Base-by-base conservation (phyloP, 2,888 invertebrate species). In the Dyspetes luteomarginatus region DNA sequence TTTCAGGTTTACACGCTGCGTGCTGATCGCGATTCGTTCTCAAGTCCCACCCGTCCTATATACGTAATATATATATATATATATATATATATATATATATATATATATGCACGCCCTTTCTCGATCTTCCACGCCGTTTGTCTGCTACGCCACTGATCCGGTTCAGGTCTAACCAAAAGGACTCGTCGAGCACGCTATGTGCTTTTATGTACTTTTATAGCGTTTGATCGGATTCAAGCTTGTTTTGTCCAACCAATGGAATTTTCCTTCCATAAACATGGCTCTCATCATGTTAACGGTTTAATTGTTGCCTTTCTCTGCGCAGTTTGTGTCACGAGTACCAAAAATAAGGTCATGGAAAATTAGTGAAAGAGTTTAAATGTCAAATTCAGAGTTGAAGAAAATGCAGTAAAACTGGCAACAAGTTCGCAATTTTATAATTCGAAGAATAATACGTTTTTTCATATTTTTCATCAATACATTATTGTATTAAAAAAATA, bases 11-110 rank as follows among this genome's bases (percentile, higher is more conserved):
- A 81, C 76, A 81, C 75, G 78, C 73, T 81, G 83, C 83, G 83
- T 83, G 83, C 81, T 52, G 81, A 78, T 78, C 78, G 77, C 69
- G 73, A 83, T 83, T 83, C 81, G 81, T 83, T 83, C 73, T 77
- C 72, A 43, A n/a, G 73, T 69, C 58, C 76, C 48, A 52, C 56
- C 56, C 68, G 73, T 56, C 67, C 64, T 43, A 68, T 73, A 65
- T 50, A 69, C 55, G 12, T 55, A 73, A 73, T 64, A 60, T 56
- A 24, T 56, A 36, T 68, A 65, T 36, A 36, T 30, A 72, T 48
- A 48, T 12, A 5, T 41, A 22, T 15, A 43, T 64, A 41, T 41
- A 64, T 64, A 41, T 9, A 19, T 41, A 36, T 22, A 62, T 52
- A 56, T 55, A 56, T 50, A 36, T 28, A 56, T 78, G 64, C 75